These are phyloP conservation scores for Jacana jacana DNA, from an alignment of 2,113 vertebrate genomes.

Conservation along the genomic window DNA sequence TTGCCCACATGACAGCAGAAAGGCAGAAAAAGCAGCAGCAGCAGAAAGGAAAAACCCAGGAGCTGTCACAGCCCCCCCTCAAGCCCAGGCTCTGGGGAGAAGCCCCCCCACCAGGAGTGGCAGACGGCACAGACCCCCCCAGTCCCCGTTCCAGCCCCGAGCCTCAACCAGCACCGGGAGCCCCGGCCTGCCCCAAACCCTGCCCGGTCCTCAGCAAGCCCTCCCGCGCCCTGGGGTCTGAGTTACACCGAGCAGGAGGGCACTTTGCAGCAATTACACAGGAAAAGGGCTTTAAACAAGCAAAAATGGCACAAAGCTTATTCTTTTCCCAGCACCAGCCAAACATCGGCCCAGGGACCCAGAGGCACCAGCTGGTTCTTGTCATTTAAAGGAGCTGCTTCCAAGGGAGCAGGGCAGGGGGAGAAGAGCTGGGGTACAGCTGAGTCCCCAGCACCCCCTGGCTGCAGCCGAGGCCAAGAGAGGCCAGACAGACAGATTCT, in stretches of 20 bases:
- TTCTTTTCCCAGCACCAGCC: not conserved
- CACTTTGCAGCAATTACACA: rapidly evolving
- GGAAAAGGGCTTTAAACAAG: not conserved
- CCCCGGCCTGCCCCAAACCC: rapidly evolving
- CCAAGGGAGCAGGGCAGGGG: not conserved
- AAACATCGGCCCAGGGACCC: not conserved
- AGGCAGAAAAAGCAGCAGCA: not conserved
- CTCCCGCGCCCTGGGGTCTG: rapidly evolving
- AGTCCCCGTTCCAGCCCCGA: rapidly evolving
- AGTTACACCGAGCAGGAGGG: not conserved
- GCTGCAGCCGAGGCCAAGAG: rapidly evolving
- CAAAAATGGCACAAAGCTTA: not conserved
- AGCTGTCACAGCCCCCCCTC: rapidly evolving
- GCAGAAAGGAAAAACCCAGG: not conserved
- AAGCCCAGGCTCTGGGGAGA: not conserved
- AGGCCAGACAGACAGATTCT: not conserved
- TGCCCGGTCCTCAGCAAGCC: rapidly evolving
- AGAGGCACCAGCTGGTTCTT: not conserved
- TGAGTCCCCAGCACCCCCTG: not conserved
- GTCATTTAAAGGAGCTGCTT: not conserved
- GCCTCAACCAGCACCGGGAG: rapidly evolving
- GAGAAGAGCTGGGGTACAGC: not conserved
- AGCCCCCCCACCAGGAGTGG: not conserved
- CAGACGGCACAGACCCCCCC: not conserved
- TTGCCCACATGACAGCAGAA: not conserved